Percentiles rank a stretch among this genome's conserved stretches.
Evolutionary conservation across 2,888 invertebrate genomes (phyloP).

Genomic region (Cheilosia vulpina): DNA sequence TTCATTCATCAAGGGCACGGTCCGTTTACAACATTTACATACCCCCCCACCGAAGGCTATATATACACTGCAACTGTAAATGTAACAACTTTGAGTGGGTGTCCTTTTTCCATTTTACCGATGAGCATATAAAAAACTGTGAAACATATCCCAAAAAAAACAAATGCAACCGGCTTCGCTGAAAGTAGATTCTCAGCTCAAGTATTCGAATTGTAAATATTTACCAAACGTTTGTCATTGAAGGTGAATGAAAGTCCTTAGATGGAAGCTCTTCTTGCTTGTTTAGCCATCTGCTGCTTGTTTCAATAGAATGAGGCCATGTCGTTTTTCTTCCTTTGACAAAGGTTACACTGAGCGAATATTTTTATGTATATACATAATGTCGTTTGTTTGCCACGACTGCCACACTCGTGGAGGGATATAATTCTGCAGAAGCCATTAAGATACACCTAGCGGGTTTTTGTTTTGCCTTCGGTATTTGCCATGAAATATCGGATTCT

Average conservation of each 20-base stretch:
- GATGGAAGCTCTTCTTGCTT: background rate
- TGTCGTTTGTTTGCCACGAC: background rate
- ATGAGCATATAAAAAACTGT: background rate
- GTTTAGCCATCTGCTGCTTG: background rate
- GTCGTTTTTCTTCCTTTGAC: constrained; percentile 23
- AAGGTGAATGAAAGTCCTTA: constrained; percentile 26
- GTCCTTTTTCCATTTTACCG: constrained; percentile 11
- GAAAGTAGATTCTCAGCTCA: constrained; percentile 33
- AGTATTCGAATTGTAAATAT: constrained; percentile 61
- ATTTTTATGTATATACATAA: background rate
- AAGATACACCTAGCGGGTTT: background rate
- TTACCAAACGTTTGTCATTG: constrained; percentile 39
- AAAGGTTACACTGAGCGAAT: constrained; percentile 9
- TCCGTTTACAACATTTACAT: background rate
- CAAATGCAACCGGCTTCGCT: background rate
- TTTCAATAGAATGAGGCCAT: constrained; percentile 42
- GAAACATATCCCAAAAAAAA: background rate
- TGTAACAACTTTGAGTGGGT: background rate
- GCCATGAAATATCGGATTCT: background rate
- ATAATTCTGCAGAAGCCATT: background rate
- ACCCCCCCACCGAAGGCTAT: background rate
- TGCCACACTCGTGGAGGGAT: background rate
- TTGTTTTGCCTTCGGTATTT: background rate
- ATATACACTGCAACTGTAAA: constrained; percentile 9
- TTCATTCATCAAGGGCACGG: constrained; percentile 34